Base-by-base conservation (phyloP, 2,888 invertebrate species). In the Sesia apiformis region DNA sequence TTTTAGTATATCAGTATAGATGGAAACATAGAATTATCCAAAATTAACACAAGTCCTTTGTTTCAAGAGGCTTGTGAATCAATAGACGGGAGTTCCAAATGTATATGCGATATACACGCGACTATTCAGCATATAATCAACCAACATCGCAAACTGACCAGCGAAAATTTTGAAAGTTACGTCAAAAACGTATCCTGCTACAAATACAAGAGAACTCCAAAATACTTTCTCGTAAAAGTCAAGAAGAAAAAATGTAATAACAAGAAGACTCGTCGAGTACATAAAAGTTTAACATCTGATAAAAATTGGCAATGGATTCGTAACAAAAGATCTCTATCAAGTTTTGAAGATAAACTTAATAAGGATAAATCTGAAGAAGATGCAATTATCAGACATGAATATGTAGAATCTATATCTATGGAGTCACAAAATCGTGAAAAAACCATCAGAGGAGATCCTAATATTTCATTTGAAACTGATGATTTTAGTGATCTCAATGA, bases 51-150 rank as follows among this genome's bases (percentile, higher is more conserved):
- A 55, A 55, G 49, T 56, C 63, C 59, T 80, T 80, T 72, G 69
- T 72, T 80, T 80, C 81, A 82, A 84, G 83, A 84, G 81, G 70
- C 69, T 63, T 60, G 64, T 67, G 70, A 74, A 49, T 23, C 23
- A 23, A 7, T 60, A 23, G 1, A 50, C 4, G 6, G 38, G 7
- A 38, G 38, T 38, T 51, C 65, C 49, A 50, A 38, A 53, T 56
- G 61, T 49, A 53, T 79, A 3, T 82, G 81, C 56, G 75, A 81
- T 59, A 60, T 81, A 39, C 59, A 67, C 53, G 70, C 71, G 4
- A 80, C 80, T 0, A 59, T 60, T 51, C 56, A 66, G 3, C 64
- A 72, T 49, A 58, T 78, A 6, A 23, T 62, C 4, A 56, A 58
- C 0, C 52, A 64, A 1, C 64, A 68, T n/a, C 55, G 53, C 0